phyloP scores from a whole-genome alignment of 2,888 invertebrate genomes.

The Frankliniella intonsa region DNA sequence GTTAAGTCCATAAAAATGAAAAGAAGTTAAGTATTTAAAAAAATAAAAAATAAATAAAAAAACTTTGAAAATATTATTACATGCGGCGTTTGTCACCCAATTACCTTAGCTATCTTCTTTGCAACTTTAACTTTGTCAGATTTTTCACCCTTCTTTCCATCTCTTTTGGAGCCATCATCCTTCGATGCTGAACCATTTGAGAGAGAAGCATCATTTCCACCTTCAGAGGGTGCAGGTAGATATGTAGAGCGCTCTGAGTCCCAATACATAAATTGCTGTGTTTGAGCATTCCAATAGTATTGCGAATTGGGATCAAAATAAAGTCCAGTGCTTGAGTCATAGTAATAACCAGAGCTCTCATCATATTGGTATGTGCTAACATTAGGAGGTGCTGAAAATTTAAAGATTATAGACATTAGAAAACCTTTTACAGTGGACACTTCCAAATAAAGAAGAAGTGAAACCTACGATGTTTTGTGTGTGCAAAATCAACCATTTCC shows the following conservation, averaged over 20 bases:
- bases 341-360: conserved; percentile 92
- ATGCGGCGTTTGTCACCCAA: background rate
- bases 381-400: conserved; percentile 67
- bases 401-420: conserved; percentile 10
- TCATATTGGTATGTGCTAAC: conserved; percentile 89
- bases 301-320: conserved; percentile 95
- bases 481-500: background rate
- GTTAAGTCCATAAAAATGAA: too few species aligned
- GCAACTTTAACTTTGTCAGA: conserved; percentile 88
- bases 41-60: background rate
- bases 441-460: background rate
- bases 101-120: conserved; percentile 88
- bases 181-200: background rate
- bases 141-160: conserved; percentile 40
- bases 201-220: background rate
- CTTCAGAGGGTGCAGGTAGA: conserved; percentile 28
- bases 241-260: conserved; percentile 44
- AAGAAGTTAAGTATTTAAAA: too few species aligned
- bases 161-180: background rate
- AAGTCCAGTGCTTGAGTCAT: conserved; percentile 85
- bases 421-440: background rate
- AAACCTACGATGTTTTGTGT: background rate
- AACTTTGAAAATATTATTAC: background rate
- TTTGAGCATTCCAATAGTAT: conserved; percentile 92
- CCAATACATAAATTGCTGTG: conserved; percentile 65